phyloP scores from a whole-genome alignment of 2,888 invertebrate genomes.

The Yponomeuta sedellus region DNA sequence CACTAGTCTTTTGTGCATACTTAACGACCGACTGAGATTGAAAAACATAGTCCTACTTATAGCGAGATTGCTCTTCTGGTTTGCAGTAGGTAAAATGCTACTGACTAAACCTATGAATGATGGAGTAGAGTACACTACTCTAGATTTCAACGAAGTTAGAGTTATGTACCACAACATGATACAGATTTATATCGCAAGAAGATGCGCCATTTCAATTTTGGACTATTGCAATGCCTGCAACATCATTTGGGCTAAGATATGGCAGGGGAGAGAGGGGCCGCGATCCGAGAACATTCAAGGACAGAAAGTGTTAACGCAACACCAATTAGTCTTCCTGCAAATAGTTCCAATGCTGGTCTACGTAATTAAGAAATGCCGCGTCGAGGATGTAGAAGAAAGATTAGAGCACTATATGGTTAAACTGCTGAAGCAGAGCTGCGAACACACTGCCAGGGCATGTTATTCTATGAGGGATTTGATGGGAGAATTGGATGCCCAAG shows the following conservation, averaged over 20 bases:
- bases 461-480: conserved; percentile 77
- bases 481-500: conserved; percentile 55
- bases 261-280: conserved; percentile 36
- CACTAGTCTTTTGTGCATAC: conserved; percentile 46
- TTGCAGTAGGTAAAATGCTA: conserved; percentile 55
- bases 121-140: conserved; percentile 43
- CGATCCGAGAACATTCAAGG: conserved; percentile 27
- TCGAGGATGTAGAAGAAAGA: conserved; percentile 38
- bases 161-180: conserved; percentile 52
- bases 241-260: conserved; percentile 44
- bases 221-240: conserved; percentile 54
- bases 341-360: conserved; percentile 77
- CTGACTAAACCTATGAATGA: conserved; percentile 41
- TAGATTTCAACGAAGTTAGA: conserved; percentile 50
- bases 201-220: conserved; percentile 41
- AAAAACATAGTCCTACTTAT: conserved; percentile 50
- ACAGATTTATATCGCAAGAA: conserved; percentile 41
- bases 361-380: conserved; percentile 30
- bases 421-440: conserved; percentile 78
- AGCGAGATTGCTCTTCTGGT: conserved; percentile 64
- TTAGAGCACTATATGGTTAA: conserved; percentile 78
- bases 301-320: conserved; percentile 61
- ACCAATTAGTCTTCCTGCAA: conserved; percentile 78
- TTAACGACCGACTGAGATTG: conserved; percentile 53
- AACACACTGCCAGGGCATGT: conserved; percentile 77